Evolutionary conservation across 2,888 invertebrate species (phyloP).

Genomic region (Cyclophora albipunctata): DNA sequence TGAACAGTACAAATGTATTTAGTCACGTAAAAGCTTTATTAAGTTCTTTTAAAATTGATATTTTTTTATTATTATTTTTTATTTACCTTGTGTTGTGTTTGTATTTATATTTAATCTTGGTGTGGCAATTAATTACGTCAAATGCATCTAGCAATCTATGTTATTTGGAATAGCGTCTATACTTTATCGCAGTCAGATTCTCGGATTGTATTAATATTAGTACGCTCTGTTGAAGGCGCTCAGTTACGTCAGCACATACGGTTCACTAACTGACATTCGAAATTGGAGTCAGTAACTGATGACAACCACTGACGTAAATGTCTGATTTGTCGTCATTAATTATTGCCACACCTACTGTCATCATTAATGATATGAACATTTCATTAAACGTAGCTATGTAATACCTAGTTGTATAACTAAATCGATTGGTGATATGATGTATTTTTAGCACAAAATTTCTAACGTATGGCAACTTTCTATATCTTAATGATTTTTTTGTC

Average conservation of each 20-base stretch:
- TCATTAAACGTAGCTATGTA: constrained; percentile 3
- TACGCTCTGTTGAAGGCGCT: too few species aligned
- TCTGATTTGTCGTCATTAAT: too few species aligned
- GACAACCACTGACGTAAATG: too few species aligned
- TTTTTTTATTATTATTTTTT: constrained; percentile 38
- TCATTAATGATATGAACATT: not conserved
- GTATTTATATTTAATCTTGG: constrained; percentile 20
- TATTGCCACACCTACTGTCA: too few species aligned
- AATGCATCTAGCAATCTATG: too few species aligned
- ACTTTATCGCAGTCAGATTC: too few species aligned
- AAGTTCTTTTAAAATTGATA: constrained; percentile 17
- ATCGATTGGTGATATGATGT: constrained; percentile 6
- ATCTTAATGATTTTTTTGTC: constrained; percentile 4
- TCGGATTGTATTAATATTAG: too few species aligned
- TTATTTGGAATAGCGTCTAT: too few species aligned
- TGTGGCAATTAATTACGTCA: not conserved
- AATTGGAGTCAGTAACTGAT: too few species aligned
- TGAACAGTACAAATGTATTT: constrained; percentile 66
- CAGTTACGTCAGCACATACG: too few species aligned
- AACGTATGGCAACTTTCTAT: constrained; percentile 5
- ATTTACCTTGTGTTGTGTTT: constrained; percentile 34
- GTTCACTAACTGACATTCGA: too few species aligned
- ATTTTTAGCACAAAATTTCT: constrained; percentile 16
- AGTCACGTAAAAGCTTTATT: constrained; percentile 51
- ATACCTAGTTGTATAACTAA: constrained; percentile 1